Conservation (phyloP, 2,797 vertebrate genomes). For the Xenops minutus region DNA sequence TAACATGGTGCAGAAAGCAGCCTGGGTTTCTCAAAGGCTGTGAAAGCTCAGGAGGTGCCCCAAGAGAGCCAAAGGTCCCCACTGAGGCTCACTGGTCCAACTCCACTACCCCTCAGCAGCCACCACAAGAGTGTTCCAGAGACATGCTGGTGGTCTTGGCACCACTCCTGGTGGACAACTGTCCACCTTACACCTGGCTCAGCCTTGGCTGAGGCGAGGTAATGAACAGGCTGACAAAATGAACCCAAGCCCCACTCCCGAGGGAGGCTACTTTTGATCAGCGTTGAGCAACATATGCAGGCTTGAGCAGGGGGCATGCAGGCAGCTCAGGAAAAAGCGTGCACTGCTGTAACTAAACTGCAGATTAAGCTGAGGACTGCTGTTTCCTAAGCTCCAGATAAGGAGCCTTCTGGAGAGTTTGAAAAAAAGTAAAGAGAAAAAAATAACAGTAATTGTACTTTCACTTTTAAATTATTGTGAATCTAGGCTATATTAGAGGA, state of each 20-base stretch:
- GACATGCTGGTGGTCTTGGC: slow-evolving; percentile 47
- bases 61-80: neutral
- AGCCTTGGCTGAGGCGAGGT: neutral
- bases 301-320: slow-evolving; percentile 12
- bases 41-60: neutral
- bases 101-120: neutral
- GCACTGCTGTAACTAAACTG: slow-evolving; percentile 28
- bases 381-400: slow-evolving; percentile 52
- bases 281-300: slow-evolving; percentile 44
- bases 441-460: neutral
- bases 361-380: slow-evolving; percentile 50
- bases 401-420: slow-evolving; percentile 37
- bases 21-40: neutral
- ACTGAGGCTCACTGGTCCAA: neutral
- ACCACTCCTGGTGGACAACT: slow-evolving; percentile 23
- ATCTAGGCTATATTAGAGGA: neutral
- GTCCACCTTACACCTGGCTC: slow-evolving; percentile 53
- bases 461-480: neutral
- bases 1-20: rapidly evolving
- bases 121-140: neutral
- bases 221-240: neutral
- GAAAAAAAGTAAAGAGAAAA: neutral
- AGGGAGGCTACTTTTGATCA: slow-evolving; percentile 41
- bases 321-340: slow-evolving; percentile 18
- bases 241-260: neutral